These are phyloP conservation scores for Anneissia japonica DNA, from an alignment of 35 echinoderm and acorn worm genomes.

Conservation along the genomic window DNA sequence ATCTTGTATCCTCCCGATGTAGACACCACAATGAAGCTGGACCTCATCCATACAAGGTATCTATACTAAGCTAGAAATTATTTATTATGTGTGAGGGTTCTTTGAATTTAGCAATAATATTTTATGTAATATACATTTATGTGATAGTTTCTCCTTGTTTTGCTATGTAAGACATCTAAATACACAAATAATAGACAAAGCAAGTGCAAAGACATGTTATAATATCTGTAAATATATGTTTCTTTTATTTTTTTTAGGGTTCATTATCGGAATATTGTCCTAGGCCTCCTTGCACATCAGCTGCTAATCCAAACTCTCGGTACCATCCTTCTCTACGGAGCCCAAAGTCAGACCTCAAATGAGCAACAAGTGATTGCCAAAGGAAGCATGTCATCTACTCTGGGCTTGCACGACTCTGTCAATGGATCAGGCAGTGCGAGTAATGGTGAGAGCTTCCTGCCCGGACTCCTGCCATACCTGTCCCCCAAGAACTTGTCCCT, in stretches of 20 bases:
- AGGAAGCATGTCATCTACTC: constrained; percentile 42
- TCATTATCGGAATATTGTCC: constrained; percentile 80
- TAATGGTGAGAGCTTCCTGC: constrained; percentile 34
- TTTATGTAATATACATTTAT: neutral
- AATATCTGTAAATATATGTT: too few species aligned
- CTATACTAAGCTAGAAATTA: constrained; percentile 65
- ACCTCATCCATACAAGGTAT: constrained; percentile 96
- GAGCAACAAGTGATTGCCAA: constrained; percentile 61
- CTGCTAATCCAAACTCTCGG: constrained; percentile 90
- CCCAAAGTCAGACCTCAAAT: constrained; percentile 57
- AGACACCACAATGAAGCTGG: constrained; percentile 78
- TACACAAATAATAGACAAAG: too few species aligned
- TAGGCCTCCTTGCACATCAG: constrained; percentile 87
- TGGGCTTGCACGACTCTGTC: constrained; percentile 33
- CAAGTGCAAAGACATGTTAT: too few species aligned
- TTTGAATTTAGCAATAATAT: neutral
- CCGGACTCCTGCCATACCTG: constrained; percentile 87
- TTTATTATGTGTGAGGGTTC: neutral
- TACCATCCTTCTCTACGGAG: constrained; percentile 83
- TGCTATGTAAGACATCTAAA: neutral
- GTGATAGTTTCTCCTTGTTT: neutral
- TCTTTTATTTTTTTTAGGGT: constrained; percentile 51
- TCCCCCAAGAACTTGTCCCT: constrained; percentile 83
- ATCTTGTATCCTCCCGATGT: constrained; percentile 94
- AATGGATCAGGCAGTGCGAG: neutral